phyloP scores from a whole-genome alignment of 2,113 vertebrate species.

The Myotis davidii region DNA sequence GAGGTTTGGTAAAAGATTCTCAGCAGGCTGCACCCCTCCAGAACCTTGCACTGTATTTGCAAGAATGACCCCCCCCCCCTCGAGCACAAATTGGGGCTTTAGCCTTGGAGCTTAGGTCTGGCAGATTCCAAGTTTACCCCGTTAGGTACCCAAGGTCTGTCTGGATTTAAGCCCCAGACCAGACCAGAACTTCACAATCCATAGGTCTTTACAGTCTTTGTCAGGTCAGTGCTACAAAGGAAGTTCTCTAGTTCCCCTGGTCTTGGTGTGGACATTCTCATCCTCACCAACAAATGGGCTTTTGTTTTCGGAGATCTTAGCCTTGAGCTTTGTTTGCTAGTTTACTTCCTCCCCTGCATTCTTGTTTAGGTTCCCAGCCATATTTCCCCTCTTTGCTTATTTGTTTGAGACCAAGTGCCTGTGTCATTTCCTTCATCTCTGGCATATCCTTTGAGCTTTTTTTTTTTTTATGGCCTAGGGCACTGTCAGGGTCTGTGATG shows the following conservation, averaged over 20 bases:
- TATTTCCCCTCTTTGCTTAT: slow-evolving; percentile 65
- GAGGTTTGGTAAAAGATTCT: not conserved
- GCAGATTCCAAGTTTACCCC: not conserved
- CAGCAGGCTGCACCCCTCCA: too few species aligned
- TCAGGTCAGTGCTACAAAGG: not conserved
- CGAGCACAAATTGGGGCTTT: not conserved
- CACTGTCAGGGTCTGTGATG: rapidly evolving
- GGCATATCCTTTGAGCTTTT: not conserved
- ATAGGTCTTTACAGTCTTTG: not conserved
- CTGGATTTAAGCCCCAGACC: not conserved
- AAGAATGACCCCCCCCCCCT: not conserved
- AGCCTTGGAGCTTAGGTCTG: not conserved
- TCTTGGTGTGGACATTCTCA: not conserved
- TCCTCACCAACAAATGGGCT: slow-evolving; percentile 33
- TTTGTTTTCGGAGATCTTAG: slow-evolving; percentile 71
- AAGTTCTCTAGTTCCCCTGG: not conserved
- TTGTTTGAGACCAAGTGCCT: slow-evolving; percentile 59
- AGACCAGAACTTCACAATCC: not conserved
- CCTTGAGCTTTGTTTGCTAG: slow-evolving; percentile 77
- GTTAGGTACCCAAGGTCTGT: not conserved
- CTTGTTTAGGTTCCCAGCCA: slow-evolving; percentile 45
- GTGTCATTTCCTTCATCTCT: slow-evolving; percentile 76
- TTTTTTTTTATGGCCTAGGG: not conserved
- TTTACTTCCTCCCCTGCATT: slow-evolving; percentile 70
- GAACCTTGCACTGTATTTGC: not conserved